Conservation (phyloP, 2,113 vertebrate species). For the Thamnophis sirtalis region DNA sequence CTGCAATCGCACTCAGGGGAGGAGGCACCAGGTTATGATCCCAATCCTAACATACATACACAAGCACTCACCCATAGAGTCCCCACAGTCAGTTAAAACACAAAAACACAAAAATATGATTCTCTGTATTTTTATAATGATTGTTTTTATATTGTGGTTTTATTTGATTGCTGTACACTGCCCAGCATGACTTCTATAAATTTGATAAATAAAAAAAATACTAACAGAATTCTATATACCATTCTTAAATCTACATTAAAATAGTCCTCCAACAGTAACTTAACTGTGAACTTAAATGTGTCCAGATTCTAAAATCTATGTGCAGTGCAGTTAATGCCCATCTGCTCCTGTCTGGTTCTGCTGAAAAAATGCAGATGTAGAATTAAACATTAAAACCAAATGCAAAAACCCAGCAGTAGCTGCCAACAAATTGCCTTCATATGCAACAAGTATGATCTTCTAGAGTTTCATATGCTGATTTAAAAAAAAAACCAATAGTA, state of each 20-base stretch:
- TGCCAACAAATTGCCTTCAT: constrained; percentile 64
- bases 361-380: constrained; percentile 70
- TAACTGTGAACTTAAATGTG: constrained; percentile 38
- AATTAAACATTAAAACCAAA: constrained; percentile 62
- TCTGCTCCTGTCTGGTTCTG: constrained; percentile 63
- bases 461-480: constrained; percentile 52
- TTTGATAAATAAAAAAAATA: neutral
- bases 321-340: constrained; percentile 58
- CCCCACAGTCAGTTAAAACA: no score
- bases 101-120: no score
- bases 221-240: constrained; percentile 1
- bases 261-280: neutral
- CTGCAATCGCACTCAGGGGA: no score
- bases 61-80: no score
- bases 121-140: neutral
- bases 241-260: constrained; percentile 32
- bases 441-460: constrained; percentile 55
- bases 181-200: neutral
- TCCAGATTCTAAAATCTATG: constrained; percentile 48
- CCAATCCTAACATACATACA: no score
- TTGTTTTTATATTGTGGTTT: neutral
- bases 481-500: constrained; percentile 15
- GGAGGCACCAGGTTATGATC: no score
- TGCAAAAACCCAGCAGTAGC: constrained; percentile 5
- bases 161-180: neutral